A percentile compares a stretch with the other conserved stretches of the same genome.
Conservation (phyloP, 1,140 invertebrate genomes). For the Ericerus pela region DNA sequence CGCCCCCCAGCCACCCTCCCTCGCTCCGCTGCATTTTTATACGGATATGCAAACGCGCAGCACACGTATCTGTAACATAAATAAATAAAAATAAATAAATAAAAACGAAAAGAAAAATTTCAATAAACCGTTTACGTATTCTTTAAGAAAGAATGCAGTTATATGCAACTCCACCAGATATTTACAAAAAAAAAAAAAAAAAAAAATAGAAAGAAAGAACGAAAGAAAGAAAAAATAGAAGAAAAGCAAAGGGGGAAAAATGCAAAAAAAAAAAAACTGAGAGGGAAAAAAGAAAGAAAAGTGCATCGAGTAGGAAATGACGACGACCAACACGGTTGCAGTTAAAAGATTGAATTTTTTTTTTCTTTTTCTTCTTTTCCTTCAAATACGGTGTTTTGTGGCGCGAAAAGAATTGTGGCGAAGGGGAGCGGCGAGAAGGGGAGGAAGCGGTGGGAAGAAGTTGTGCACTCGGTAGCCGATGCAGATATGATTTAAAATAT, state of each 20-base stretch:
- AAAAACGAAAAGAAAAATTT: conserved; percentile 7
- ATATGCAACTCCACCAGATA: conserved; percentile 8
- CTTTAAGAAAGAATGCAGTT: conserved; percentile 12
- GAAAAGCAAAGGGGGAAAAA: too few species aligned
- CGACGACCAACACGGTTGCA: background rate
- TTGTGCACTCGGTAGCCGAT: conserved; percentile 6
- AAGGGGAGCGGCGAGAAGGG: background rate
- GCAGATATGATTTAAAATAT: conserved; percentile 12
- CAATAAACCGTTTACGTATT: conserved; percentile 12
- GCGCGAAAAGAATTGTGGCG: background rate
- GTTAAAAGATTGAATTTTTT: too few species aligned
- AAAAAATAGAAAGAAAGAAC: too few species aligned
- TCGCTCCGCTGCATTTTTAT: too few species aligned
- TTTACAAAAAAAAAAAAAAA: too few species aligned
- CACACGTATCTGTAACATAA: conserved; percentile 10
- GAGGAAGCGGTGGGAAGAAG: background rate
- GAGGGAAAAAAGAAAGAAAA: too few species aligned
- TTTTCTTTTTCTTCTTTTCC: background rate
- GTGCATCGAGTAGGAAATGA: background rate
- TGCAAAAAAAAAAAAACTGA: too few species aligned
- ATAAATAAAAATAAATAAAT: too few species aligned
- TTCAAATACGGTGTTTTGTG: conserved; percentile 2
- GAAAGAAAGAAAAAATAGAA: too few species aligned
- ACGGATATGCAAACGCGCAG: background rate
- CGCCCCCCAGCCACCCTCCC: too few species aligned